These are phyloP conservation scores for Pachymerium ferrugineum DNA, from an alignment of 2,888 invertebrate genomes.

Conservation along the genomic window DNA sequence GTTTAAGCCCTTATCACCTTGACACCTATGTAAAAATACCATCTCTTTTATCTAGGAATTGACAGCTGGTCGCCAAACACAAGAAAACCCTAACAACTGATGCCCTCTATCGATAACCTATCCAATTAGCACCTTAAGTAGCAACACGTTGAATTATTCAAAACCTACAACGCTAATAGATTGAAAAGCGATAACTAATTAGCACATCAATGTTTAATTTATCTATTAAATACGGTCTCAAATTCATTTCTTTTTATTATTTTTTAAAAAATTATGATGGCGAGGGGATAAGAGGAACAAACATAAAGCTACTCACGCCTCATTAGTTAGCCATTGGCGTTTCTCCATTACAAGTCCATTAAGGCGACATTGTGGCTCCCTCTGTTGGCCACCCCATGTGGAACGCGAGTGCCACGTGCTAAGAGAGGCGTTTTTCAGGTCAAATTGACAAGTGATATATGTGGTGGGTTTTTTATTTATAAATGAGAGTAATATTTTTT, in stretches of 20 bases:
- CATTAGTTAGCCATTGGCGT: conserved; percentile 27
- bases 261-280: not conserved
- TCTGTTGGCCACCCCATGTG: conserved; percentile 23
- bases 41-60: not conserved
- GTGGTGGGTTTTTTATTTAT: not conserved
- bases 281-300: conserved; percentile 3
- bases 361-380: conserved; percentile 24
- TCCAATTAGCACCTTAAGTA: conserved; percentile 19
- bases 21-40: conserved; percentile 6
- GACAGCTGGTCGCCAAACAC: conserved; percentile 16
- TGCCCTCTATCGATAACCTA: conserved; percentile 1
- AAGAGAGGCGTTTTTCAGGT: conserved; percentile 27
- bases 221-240: not conserved
- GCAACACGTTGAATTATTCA: not conserved
- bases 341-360: conserved; percentile 27
- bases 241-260: not conserved
- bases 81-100: not conserved
- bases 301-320: conserved; percentile 19
- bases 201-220: conserved; percentile 12
- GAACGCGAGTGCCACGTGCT: conserved; percentile 27
- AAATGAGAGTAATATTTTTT: not conserved
- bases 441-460: conserved; percentile 25
- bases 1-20: conserved; percentile 15
- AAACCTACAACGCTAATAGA: not conserved
- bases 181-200: not conserved